These are phyloP conservation scores for Heliornis fulica DNA, from an alignment of 2,113 vertebrate genomes.

Conservation along the genomic window DNA sequence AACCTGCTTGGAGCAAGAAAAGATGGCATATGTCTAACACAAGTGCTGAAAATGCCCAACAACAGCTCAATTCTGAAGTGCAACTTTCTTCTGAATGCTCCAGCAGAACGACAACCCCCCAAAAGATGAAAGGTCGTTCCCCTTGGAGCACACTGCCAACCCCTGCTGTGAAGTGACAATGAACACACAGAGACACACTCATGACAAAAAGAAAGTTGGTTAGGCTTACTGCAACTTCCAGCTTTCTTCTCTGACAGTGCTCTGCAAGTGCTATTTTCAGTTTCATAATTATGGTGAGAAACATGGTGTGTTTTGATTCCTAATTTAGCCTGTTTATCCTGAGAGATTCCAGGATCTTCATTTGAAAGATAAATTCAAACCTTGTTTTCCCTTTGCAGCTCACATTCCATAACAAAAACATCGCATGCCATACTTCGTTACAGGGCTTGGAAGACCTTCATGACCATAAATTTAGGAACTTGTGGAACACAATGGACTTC, in stretches of 20 bases:
- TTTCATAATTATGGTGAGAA: conserved; percentile 47
- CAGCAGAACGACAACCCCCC: neutral
- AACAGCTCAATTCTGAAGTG: neutral
- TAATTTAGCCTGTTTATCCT: conserved; percentile 53
- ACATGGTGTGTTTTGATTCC: conserved; percentile 41
- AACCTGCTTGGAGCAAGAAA: neutral
- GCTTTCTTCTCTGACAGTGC: neutral
- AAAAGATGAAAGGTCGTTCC: neutral
- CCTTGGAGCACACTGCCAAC: neutral
- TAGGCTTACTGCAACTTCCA: neutral
- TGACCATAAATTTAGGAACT: conserved; percentile 59
- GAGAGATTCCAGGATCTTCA: conserved; percentile 31
- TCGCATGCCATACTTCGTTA: conserved; percentile 25
- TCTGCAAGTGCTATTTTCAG: conserved; percentile 22
- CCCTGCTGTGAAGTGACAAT: neutral
- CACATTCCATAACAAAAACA: conserved; percentile 42
- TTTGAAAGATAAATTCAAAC: conserved; percentile 46
- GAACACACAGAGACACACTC: neutral
- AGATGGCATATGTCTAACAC: neutral
- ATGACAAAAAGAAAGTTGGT: neutral
- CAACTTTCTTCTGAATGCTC: neutral
- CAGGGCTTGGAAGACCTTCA: conserved; percentile 56
- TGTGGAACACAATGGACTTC: conserved; percentile 60
- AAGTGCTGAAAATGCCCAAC: neutral
- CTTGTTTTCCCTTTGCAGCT: conserved; percentile 39